Evolutionary conservation across 2,113 vertebrate genomes (phyloP).

Genomic region (Datnioides undecimradiatus): DNA sequence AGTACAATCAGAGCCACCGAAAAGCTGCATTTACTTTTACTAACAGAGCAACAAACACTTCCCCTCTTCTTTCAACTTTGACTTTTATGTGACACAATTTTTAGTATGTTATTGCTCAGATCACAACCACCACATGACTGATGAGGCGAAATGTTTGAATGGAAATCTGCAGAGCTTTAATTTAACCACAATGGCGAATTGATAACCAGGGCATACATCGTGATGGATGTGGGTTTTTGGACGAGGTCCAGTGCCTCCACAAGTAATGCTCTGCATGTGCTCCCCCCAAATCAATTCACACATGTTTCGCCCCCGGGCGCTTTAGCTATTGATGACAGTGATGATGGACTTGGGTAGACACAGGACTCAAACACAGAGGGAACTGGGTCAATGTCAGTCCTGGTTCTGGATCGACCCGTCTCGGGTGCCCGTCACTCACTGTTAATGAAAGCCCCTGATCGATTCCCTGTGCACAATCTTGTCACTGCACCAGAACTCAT

Average conservation of each 20-base stretch:
- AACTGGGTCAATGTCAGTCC: constrained; percentile 78
- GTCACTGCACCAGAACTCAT: constrained; percentile 49
- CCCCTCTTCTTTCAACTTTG: not conserved
- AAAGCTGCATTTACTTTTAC: constrained; percentile 8
- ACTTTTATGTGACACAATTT: not conserved
- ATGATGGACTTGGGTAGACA: constrained; percentile 62
- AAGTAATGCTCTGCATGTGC: constrained; percentile 39
- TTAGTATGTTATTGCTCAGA: constrained; percentile 23
- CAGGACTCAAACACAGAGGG: constrained; percentile 18
- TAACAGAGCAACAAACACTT: constrained; percentile 21
- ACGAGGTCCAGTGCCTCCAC: constrained; percentile 51
- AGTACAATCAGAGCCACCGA: not conserved
- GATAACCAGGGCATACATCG: constrained; percentile 37
- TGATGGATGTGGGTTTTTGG: constrained; percentile 68
- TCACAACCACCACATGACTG: constrained; percentile 17
- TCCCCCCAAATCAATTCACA: constrained; percentile 59
- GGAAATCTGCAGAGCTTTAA: constrained; percentile 58
- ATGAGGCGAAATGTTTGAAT: constrained; percentile 36
- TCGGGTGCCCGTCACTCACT: constrained; percentile 55
- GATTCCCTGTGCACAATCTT: constrained; percentile 48
- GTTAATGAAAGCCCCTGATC: constrained; percentile 75
- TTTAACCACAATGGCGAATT: constrained; percentile 60
- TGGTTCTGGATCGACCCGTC: constrained; percentile 73
- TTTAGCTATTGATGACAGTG: constrained; percentile 61
- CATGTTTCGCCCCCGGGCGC: constrained; percentile 30